A percentile compares a stretch with the other conserved stretches of the same genome.
Conservation (phyloP, 2,113 vertebrate genomes). For the Phalacrocorax brasilianus region DNA sequence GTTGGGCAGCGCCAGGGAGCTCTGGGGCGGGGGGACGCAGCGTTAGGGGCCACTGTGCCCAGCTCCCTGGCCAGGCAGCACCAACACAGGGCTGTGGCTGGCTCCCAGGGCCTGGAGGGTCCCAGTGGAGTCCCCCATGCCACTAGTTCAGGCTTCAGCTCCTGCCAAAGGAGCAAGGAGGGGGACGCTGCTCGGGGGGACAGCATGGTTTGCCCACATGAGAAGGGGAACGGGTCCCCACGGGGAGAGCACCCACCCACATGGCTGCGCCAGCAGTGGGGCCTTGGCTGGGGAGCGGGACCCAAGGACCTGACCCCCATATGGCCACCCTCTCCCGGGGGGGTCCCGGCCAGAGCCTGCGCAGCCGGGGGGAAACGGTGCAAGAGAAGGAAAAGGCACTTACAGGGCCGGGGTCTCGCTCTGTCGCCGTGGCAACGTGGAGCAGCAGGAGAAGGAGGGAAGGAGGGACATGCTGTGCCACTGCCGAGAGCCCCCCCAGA, state of each 20-base stretch:
- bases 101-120: background rate
- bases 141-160: background rate
- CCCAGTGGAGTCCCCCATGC: background rate
- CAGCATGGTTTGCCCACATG: accelerated
- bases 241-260: background rate
- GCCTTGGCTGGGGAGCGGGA: background rate
- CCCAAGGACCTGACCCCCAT: accelerated
- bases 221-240: background rate
- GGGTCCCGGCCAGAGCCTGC: background rate
- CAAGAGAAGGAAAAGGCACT: slow-evolving; percentile 25
- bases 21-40: background rate
- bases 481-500: background rate
- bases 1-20: slow-evolving; percentile 58
- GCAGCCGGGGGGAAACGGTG: background rate
- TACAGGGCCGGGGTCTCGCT: slow-evolving; percentile 73
- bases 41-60: background rate
- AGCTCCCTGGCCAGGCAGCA: background rate
- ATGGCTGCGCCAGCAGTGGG: accelerated
- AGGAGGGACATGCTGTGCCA: background rate
- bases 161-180: background rate
- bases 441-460: slow-evolving; percentile 6
- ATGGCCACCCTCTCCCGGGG: accelerated
- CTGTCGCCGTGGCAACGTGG: slow-evolving; percentile 48
- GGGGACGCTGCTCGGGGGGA: background rate
- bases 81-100: accelerated